Evolutionary conservation across 2,113 vertebrate genomes (phyloP), one percentile per base, ranked within the genome.

Genomic region (Elgaria multicarinata): DNA sequence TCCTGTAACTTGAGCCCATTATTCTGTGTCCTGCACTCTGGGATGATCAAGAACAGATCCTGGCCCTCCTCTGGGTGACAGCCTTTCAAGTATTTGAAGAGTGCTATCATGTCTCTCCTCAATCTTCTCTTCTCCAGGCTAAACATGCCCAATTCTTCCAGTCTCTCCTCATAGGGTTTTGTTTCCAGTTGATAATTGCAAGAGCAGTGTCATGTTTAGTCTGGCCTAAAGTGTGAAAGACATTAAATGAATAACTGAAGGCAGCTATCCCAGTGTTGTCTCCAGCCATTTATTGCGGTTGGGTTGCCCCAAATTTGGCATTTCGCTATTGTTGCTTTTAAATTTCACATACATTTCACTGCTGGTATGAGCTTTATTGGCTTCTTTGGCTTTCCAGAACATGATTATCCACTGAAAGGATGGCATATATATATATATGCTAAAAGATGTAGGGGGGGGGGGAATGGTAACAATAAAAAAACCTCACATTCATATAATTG

Each of bases 401-500:
- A 92, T 94, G 87, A 91, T n/a, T 86, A 85, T n/a, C 96, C 92
- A 87, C 18, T 90, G 86, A 62, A 96, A 94, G 93, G 75, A 50
- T 31, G 24, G 83, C 85, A 90, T 93, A 83, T 67, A 90, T 83
- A 93, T 88, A 90, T 46, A 50, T 83, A 75, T 90, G 92, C 91
- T 88, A 89, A 95, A 94, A 53, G 79, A 64, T n/a, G n/a, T n/a
- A n/a, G n/a, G n/a, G n/a, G n/a, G n/a, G 18, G 33, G 33, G 80
- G 91, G 93, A 95, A 94, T 33, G 44, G 80, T 93, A 94, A 92
- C 90, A 94, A 94, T 92, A 89, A 80, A 89, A 50, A 62, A 91
- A 92, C 92, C 85, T 76, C 90, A 85, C 88, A 94, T 93, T 91
- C 94, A 95, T 95, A 90, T 95, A 96, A 95, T 93, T 94, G 94